Base-by-base conservation (phyloP, 2,797 vertebrate species). In the Argyrosomus regius region DNA sequence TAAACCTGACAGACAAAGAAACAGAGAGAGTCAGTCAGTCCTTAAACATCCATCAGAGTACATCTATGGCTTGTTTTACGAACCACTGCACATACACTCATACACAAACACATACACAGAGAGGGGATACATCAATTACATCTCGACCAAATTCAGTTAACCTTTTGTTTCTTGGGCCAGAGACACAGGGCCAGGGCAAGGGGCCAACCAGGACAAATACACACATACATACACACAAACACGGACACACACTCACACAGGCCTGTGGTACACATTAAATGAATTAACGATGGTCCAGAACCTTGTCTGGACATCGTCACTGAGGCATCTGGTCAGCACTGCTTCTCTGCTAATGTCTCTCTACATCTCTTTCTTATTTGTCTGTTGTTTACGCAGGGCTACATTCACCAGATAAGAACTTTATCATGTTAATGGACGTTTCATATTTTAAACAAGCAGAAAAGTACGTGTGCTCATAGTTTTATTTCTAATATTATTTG, bases 281-380 rank as follows among this genome's bases (percentile, higher is more conserved):
- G 67, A 84, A 92, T 94, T 93, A 93, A 81, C 72, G 8, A 52
- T 39, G 77, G 82, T 78, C 81, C 91, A 94, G 92, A 91, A 68
- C 85, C 82, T 46, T 1, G 89, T 90, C 93, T 94, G 93, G 93
- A 91, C 82, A 87, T 88, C 20, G 59, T 94, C 93, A 92, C 24
- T 12, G 86, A 65, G 84, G 82, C 89, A 90, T 93, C 92, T 93
- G 93, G 81, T 89, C 80, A 74, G 80, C 80, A 72, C 83, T 64
- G 79, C 63, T 75, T 64, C 69, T 77, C 76, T 83, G 78, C 83
- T 80, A 28, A 76, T 80, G 74, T 81, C 81, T 80, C 41, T 86
- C 58, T 75, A 49, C 10, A 7, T 82, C 79, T 77, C 54, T 62
- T 60, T 82, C 54, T 75, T 68, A 77, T 86, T 81, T 88, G 72